A percentile compares a stretch with the other conserved stretches of the same genome.
These are phyloP conservation scores for Microtus ochrogaster DNA, from an alignment of 2,113 vertebrate genomes.

Conservation along the genomic window DNA sequence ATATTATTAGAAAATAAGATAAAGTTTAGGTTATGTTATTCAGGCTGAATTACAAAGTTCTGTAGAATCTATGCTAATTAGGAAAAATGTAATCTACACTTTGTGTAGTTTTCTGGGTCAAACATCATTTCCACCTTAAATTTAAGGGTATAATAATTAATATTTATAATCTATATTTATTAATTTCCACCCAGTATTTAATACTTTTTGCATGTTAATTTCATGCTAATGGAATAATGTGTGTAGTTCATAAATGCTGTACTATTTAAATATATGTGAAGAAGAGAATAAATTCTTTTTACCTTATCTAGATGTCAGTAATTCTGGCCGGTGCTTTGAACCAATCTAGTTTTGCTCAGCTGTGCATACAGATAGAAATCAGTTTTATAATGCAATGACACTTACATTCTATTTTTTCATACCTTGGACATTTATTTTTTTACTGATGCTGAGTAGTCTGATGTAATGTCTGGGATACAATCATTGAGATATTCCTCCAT, in stretches of 20 bases:
- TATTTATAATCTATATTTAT: neutral
- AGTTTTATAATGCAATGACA: neutral
- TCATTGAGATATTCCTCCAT: neutral
- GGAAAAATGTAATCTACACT: neutral
- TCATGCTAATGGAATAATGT: neutral
- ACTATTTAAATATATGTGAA: neutral
- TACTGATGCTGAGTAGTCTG: neutral
- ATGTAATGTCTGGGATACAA: neutral
- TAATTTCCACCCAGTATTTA: constrained; percentile 8
- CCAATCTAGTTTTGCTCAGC: neutral
- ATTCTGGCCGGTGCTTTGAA: neutral
- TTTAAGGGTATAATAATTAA: neutral
- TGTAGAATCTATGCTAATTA: neutral
- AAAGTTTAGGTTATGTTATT: constrained; percentile 5
- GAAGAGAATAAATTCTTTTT: constrained; percentile 5
- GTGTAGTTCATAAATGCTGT: neutral
- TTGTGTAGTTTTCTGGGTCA: neutral
- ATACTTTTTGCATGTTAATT: constrained; percentile 2
- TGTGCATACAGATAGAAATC: neutral
- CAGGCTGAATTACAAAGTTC: neutral
- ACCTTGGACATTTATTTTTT: neutral
- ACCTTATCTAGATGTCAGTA: neutral
- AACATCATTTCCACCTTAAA: constrained; percentile 1
- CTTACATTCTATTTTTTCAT: neutral
- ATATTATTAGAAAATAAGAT: neutral